Evolutionary conservation across 2,888 invertebrate species (phyloP), one percentile per base, ranked within the genome.

Genomic region (Lithophane ornitopus): DNA sequence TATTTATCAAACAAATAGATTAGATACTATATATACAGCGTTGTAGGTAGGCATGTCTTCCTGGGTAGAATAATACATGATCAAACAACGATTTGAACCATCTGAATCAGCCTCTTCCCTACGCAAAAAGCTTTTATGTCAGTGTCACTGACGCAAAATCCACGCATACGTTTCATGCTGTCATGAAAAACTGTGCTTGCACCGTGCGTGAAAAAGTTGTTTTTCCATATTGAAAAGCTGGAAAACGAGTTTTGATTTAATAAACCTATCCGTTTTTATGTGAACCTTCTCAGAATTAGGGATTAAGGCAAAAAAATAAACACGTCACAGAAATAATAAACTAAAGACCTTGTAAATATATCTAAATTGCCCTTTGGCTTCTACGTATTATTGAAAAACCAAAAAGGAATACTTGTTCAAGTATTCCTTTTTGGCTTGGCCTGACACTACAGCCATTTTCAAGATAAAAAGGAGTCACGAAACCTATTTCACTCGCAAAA

Each of bases 401-500:
- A 56, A 80, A 73, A 34, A 63, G 26, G 22, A 63, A 80, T 63
- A 49, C 49, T 49, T 22, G 52, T 81, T 44, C 56, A 81, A n/a
- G n/a, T n/a, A n/a, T n/a, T n/a, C n/a, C n/a, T n/a, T n/a, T n/a
- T n/a, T n/a, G n/a, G n/a, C n/a, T n/a, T n/a, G n/a, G 62, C 54
- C 28, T 80, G 39, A 58, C 59, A 59, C 56, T 41, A 44, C 49
- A 70, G 58, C 78, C 59, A 56, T 63, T 72, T 75, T 81, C 54
- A 11, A 69, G 26, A 74, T 70, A 82, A 85, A 81, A 77, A 65
- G 28, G n/a, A 62, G 52, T 58, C 59, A 61, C 62, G 41, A 80
- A 70, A 61, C 61, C 67, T 73, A 80, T 85, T 85, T 78, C 59
- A 71, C 63, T 61, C 39, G 69, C 54, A 56, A 78, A 72, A 76